phyloP scores from a whole-genome alignment of 2,113 vertebrate genomes.

The Platysteira castanea region DNA sequence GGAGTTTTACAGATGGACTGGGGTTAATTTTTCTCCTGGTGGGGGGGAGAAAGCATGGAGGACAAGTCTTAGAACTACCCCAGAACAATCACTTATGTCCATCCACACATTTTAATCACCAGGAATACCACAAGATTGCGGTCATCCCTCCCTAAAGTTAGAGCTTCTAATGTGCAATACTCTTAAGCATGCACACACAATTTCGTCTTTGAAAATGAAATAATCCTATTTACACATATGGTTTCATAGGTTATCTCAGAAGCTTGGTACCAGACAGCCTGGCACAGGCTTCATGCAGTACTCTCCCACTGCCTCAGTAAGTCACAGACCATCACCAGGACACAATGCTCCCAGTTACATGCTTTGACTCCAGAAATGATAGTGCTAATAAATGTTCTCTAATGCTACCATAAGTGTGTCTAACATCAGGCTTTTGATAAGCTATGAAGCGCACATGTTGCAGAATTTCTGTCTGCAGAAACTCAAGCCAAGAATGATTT shows the following conservation, averaged over 20 bases:
- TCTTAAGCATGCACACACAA: background rate
- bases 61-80: background rate
- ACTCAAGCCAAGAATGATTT: background rate
- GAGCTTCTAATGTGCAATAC: background rate
- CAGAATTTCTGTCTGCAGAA: background rate
- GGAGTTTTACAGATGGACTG: background rate
- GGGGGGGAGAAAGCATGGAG: background rate
- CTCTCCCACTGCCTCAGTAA: background rate
- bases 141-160: background rate
- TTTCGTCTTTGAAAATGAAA: background rate
- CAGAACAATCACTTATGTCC: background rate
- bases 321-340: background rate
- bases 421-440: background rate
- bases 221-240: rapidly evolving
- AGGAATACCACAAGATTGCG: background rate
- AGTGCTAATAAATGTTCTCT: background rate
- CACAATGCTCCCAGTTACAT: rapidly evolving
- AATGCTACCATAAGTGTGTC: rapidly evolving
- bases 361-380: background rate
- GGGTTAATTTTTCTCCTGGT: background rate
- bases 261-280: background rate
- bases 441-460: rapidly evolving
- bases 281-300: background rate
- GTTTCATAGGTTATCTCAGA: background rate
- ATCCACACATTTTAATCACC: background rate